Evolutionary conservation across 2,888 invertebrate species (phyloP), one percentile per base, ranked within the genome.

Genomic region (Microplitis manilae): DNA sequence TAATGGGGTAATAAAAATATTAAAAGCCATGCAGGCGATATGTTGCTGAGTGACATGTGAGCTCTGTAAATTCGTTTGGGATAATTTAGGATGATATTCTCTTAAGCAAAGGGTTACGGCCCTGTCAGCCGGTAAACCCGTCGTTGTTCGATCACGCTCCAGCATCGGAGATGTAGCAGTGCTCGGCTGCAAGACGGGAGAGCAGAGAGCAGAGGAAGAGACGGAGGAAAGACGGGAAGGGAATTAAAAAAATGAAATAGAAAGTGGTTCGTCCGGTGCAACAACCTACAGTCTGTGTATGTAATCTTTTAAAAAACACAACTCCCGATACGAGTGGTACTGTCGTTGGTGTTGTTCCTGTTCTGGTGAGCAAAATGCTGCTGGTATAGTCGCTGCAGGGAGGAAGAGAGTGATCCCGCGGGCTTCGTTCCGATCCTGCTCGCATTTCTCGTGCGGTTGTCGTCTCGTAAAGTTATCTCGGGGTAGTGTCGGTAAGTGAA

Each of bases 381-480:
- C 65, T 68, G 74, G 74, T 75, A 73, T 61, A 78, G 74, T 74
- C 38, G 60, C 30, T 65, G 77, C 76, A 71, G 69, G 71, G 72
- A 76, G 77, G 78, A 72, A 68, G 65, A 62, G 68, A 69, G 79
- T 82, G 86, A 84, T 87, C 87, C 85, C 84, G 83, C 84, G 84
- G 85, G 83, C 85, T 84, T 83, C 81, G 80, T 81, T 83, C 79
- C 83, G 83, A 86, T 86, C 86, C 84, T 85, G 86, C 85, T 86
- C 89, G 87, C 90, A 90, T 90, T 90, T 89, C 89, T 87, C 89
- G 90, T 90, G 90, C 90, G 90, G 90, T 90, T 90, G 90, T 90
- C 90, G 89, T 86, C 89, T 88, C 89, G 90, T 85, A 89, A 89
- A 89, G 87, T 88, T 85, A 87, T 88, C 86, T 86, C 87, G 83